A percentile compares a stretch with the other conserved stretches of the same genome.
phyloP scores from a whole-genome alignment of 2,113 vertebrate species.

The Heliornis fulica region DNA sequence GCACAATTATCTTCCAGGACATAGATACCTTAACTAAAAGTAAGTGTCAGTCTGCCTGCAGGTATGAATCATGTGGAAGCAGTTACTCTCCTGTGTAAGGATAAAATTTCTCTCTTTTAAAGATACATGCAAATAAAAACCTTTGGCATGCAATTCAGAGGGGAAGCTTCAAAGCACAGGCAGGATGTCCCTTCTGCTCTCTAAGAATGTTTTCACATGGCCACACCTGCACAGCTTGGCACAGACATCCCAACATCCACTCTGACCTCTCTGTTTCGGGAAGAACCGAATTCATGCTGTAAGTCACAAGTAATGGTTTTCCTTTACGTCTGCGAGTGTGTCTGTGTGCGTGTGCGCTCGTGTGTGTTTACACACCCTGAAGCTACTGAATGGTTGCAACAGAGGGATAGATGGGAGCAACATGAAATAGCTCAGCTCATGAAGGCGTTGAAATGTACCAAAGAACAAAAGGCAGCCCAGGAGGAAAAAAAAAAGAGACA shows the following conservation, averaged over 20 bases:
- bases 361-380: background rate
- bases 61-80: background rate
- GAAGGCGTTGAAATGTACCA: background rate
- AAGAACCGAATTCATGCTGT: background rate
- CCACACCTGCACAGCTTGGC: background rate
- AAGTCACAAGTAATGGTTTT: background rate
- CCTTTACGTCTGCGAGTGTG: background rate
- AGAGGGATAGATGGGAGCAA: background rate
- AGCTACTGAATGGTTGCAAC: background rate
- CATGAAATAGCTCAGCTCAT: background rate
- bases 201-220: background rate
- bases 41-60: background rate
- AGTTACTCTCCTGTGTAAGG: background rate
- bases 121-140: constrained; percentile 30
- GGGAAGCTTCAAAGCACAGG: background rate
- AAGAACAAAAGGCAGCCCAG: background rate
- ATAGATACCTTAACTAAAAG: background rate
- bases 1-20: background rate
- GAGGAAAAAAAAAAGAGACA: too few species aligned
- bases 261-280: background rate
- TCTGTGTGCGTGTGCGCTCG: too few species aligned
- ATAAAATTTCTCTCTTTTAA: constrained; percentile 2
- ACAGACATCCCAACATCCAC: background rate
- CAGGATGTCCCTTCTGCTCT: background rate
- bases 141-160: background rate